Percentiles rank a stretch among this genome's conserved stretches.
Evolutionary conservation across 2,113 vertebrate genomes (phyloP).

Genomic region (Anthoscopus minutus): DNA sequence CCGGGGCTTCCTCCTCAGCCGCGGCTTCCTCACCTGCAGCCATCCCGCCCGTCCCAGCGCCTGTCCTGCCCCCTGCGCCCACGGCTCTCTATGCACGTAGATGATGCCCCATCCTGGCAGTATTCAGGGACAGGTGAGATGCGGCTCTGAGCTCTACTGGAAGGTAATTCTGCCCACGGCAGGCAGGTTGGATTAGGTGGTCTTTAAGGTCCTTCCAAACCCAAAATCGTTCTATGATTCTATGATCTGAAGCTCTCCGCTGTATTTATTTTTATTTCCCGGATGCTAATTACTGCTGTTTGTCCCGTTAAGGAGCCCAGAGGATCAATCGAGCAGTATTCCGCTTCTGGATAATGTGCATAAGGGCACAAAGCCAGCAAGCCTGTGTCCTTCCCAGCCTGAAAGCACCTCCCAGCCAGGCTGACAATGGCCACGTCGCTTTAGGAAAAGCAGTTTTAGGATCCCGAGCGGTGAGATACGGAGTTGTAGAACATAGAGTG

Average conservation of each 20-base stretch:
- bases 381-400: fast-evolving
- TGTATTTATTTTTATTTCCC: neutral
- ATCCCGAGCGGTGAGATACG: fast-evolving
- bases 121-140: no score
- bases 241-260: neutral
- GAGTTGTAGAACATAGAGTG: neutral
- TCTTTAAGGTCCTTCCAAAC: neutral
- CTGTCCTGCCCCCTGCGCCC: neutral
- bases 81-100: fast-evolving
- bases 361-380: neutral
- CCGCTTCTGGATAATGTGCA: neutral
- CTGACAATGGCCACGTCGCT: neutral
- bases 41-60: fast-evolving
- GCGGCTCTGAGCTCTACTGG: neutral
- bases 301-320: no score
- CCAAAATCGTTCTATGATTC: neutral
- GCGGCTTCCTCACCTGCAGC: no score
- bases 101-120: neutral
- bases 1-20: no score
- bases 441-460: neutral
- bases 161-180: no score
- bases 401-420: neutral
- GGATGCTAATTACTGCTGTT: neutral
- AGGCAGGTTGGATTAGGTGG: neutral
- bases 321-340: neutral